phyloP scores from a whole-genome alignment of 2,888 invertebrate genomes.

The Latheticus oryzae region DNA sequence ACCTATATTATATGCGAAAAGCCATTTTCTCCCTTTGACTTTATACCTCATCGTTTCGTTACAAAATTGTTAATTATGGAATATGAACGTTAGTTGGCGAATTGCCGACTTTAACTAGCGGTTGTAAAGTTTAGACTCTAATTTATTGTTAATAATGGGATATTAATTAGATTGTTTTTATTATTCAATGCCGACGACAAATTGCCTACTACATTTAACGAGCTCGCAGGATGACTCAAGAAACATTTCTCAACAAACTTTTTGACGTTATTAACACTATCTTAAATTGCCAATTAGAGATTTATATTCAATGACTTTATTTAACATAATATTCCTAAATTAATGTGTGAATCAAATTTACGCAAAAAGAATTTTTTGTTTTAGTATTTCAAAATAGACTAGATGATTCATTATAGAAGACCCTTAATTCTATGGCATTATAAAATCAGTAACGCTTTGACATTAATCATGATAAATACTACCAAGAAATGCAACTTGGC shows the following conservation, averaged over 20 bases:
- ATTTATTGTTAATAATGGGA: conserved; percentile 33
- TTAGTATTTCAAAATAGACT: no score
- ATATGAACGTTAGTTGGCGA: conserved; percentile 16
- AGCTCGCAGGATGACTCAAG: no score
- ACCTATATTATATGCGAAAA: no score
- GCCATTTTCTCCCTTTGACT: conserved; percentile 18
- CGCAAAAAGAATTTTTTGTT: no score
- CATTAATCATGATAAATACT: background rate
- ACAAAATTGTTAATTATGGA: conserved; percentile 32
- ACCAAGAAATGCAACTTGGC: conserved; percentile 6
- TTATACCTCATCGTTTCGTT: conserved; percentile 15
- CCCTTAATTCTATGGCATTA: conserved; percentile 9
- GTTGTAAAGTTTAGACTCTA: conserved; percentile 30
- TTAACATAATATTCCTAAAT: no score
- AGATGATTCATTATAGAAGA: background rate
- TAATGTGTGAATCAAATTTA: no score
- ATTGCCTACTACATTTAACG: conserved; percentile 10
- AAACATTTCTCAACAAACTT: no score
- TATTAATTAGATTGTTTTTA: conserved; percentile 35
- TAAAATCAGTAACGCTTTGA: background rate
- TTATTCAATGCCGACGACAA: conserved; percentile 29
- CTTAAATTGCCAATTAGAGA: no score
- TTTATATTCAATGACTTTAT: no score
- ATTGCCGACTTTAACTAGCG: conserved; percentile 21
- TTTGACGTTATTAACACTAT: no score